Conservation (phyloP, 2,113 vertebrate species). For the Proteles cristata region DNA sequence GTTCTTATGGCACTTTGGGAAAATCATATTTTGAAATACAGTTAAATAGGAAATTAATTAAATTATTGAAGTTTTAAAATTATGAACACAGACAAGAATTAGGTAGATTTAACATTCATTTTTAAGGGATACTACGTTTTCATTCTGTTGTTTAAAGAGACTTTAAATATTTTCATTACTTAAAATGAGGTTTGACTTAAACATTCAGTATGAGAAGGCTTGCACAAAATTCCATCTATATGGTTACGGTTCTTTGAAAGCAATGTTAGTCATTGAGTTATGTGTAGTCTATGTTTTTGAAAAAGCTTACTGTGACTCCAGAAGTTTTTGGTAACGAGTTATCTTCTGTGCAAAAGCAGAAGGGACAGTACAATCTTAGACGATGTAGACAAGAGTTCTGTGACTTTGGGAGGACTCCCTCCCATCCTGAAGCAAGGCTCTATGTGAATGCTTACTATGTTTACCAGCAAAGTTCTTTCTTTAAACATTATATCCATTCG, state of each 20-base stretch:
- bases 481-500: background rate
- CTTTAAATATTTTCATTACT: conserved; percentile 28
- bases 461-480: background rate
- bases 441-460: background rate
- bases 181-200: background rate
- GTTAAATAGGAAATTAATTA: background rate
- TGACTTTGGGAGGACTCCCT: background rate
- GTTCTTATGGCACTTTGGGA: background rate
- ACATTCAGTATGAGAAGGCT: background rate
- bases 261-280: background rate
- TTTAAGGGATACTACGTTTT: conserved; percentile 42
- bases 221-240: background rate
- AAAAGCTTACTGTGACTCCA: background rate
- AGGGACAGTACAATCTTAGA: background rate
- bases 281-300: background rate
- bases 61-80: conserved; percentile 37
- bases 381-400: background rate
- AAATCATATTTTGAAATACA: background rate
- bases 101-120: conserved; percentile 4
- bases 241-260: background rate
- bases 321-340: conserved; percentile 8
- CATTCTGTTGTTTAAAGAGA: background rate
- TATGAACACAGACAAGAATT: conserved; percentile 10
- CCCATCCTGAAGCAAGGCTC: background rate
- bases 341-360: conserved; percentile 24